Percentiles rank a stretch among this genome's conserved stretches.
These are phyloP conservation scores for Piliocolobus tephrosceles DNA, from an alignment of 2,113 vertebrate genomes.

Conservation along the genomic window DNA sequence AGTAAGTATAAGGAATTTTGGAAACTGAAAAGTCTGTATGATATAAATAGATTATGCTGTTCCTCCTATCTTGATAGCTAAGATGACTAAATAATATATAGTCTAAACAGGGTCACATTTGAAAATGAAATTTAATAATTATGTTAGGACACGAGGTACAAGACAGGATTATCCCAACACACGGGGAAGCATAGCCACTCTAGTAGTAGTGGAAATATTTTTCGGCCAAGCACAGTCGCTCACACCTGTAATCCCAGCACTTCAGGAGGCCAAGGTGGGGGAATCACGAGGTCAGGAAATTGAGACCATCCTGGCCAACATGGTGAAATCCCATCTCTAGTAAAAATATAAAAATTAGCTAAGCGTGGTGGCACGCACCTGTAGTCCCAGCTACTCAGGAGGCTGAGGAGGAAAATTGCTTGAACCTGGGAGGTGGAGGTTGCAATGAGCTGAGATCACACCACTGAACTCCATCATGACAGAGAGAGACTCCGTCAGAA, in stretches of 20 bases:
- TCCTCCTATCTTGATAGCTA: not conserved
- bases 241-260: too few relatives aligned
- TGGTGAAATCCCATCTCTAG: too few relatives aligned
- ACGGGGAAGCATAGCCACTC: not conserved
- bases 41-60: not conserved
- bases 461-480: too few relatives aligned
- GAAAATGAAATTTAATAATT: not conserved
- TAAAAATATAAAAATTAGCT: too few relatives aligned
- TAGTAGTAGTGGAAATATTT: not conserved
- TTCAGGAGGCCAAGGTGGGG: too few relatives aligned
- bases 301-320: too few relatives aligned
- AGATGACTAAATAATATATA: not conserved
- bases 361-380: rapidly evolving
- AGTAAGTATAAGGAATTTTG: not conserved
- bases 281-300: too few relatives aligned
- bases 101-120: not conserved
- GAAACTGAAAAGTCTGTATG: not conserved
- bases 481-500: too few relatives aligned
- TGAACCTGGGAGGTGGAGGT: too few relatives aligned
- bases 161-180: not conserved
- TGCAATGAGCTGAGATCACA: too few relatives aligned
- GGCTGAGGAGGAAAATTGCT: too few relatives aligned
- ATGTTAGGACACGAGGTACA: not conserved
- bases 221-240: not conserved
- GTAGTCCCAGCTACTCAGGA: too few relatives aligned